Evolutionary conservation across 30 jellyfish, hydroid and myxozoan genomes (phyloP).

Genomic region (Hydra vulgaris): DNA sequence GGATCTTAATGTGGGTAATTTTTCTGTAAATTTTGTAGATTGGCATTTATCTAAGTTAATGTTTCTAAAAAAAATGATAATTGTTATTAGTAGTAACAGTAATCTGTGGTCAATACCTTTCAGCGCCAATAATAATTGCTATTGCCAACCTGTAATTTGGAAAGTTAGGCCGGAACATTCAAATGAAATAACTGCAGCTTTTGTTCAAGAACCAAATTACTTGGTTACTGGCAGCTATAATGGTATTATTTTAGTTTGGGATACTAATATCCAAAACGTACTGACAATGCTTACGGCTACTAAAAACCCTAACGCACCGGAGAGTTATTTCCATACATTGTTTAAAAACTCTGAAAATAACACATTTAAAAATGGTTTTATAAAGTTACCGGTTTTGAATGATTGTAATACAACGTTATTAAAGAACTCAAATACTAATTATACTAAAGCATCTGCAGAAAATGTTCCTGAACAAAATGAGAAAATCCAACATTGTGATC

Average conservation of each 20-base stretch:
- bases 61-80: constrained; percentile 42
- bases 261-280: constrained; percentile 54
- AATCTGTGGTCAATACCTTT: constrained; percentile 52
- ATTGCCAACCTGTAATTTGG: constrained; percentile 69
- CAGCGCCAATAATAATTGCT: constrained; percentile 31
- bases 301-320: too few species aligned
- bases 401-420: not conserved
- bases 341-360: too few species aligned
- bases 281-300: constrained; percentile 38
- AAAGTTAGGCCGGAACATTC: constrained; percentile 66
- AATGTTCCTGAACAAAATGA: not conserved
- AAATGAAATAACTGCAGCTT: constrained; percentile 67
- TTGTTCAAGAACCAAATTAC: constrained; percentile 57
- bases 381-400: not conserved
- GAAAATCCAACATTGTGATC: not conserved
- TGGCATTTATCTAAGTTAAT: constrained; percentile 65
- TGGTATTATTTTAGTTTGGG: constrained; percentile 89
- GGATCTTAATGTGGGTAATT: constrained; percentile 62
- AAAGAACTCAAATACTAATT: not conserved
- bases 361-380: too few species aligned
- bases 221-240: constrained; percentile 79
- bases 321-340: too few species aligned
- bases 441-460: not conserved
- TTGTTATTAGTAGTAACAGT: constrained; percentile 71
- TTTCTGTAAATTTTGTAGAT: too few species aligned